Percentiles rank a stretch among this genome's conserved stretches.
phyloP scores from a whole-genome alignment of 2,888 invertebrate species.

The Andrena hattorfiana region DNA sequence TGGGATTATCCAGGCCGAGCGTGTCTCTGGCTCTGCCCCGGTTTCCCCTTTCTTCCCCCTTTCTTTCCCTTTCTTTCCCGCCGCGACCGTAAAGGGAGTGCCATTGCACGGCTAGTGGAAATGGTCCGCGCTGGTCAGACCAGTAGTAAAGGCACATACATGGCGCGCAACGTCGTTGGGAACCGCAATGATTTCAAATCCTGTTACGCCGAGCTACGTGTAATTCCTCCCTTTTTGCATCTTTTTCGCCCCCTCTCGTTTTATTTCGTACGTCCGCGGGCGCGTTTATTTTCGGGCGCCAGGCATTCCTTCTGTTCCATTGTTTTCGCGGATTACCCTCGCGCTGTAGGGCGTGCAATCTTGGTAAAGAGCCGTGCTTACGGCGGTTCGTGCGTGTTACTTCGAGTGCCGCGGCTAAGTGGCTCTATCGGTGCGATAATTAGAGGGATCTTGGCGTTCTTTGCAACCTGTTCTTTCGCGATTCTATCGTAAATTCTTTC shows the following conservation, averaged over 20 bases:
- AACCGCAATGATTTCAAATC: constrained; percentile 39
- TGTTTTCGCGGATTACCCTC: constrained; percentile 26
- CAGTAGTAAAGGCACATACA: constrained; percentile 23
- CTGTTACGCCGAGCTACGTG: constrained; percentile 26
- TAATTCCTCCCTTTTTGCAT: background rate
- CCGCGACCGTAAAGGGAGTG: constrained; percentile 34
- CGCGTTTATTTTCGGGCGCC: background rate
- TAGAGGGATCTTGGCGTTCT: too few relatives aligned
- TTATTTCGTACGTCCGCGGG: background rate
- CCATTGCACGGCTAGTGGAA: constrained; percentile 20
- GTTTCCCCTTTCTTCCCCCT: constrained; percentile 13
- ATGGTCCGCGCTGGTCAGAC: constrained; percentile 31
- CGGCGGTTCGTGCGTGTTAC: too few relatives aligned
- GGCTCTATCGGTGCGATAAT: too few relatives aligned
- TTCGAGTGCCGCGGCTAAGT: too few relatives aligned
- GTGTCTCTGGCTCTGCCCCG: constrained; percentile 41
- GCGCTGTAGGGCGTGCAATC: too few relatives aligned
- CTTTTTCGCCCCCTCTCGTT: background rate
- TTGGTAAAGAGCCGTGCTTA: too few relatives aligned
- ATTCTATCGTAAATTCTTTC: background rate
- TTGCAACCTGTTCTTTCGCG: too few relatives aligned
- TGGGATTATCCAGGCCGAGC: constrained; percentile 65
- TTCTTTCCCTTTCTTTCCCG: background rate
- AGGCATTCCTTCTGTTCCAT: background rate
- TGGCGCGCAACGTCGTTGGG: background rate